Conservation (phyloP, 1,140 invertebrate species). For the Lucilia cuprina region DNA sequence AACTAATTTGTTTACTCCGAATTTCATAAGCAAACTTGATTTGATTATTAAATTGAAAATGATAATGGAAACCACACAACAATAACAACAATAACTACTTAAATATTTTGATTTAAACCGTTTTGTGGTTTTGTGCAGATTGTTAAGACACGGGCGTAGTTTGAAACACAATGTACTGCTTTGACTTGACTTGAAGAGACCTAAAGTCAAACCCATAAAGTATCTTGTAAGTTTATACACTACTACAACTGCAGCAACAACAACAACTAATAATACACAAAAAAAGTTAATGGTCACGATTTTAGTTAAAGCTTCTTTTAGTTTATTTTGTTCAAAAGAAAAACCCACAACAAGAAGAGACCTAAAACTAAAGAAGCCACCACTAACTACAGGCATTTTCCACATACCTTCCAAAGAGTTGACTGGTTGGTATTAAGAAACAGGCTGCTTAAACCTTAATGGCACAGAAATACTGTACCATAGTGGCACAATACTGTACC, state of each 20-base stretch:
- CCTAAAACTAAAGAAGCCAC: conserved; percentile 7
- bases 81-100: background rate
- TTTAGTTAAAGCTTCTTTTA: conserved; percentile 1
- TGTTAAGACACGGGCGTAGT: background rate
- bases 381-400: background rate
- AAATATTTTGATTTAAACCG: background rate
- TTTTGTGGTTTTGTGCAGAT: too few relatives aligned
- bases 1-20: background rate
- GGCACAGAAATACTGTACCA: too few relatives aligned
- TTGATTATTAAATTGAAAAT: background rate
- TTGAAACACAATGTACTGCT: background rate
- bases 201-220: conserved; percentile 24
- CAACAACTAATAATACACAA: background rate
- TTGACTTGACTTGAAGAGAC: conserved; percentile 8
- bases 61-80: too few relatives aligned
- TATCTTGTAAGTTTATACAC: background rate
- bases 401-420: too few relatives aligned
- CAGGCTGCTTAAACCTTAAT: background rate
- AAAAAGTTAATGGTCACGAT: conserved; percentile 28
- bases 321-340: background rate
- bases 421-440: too few relatives aligned
- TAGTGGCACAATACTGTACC: background rate
- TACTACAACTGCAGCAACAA: background rate
- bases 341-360: background rate
- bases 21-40: background rate